A percentile compares a stretch with the other conserved stretches of the same genome.
Conservation (phyloP, 1,140 invertebrate genomes). For the Mamestra configurata region DNA sequence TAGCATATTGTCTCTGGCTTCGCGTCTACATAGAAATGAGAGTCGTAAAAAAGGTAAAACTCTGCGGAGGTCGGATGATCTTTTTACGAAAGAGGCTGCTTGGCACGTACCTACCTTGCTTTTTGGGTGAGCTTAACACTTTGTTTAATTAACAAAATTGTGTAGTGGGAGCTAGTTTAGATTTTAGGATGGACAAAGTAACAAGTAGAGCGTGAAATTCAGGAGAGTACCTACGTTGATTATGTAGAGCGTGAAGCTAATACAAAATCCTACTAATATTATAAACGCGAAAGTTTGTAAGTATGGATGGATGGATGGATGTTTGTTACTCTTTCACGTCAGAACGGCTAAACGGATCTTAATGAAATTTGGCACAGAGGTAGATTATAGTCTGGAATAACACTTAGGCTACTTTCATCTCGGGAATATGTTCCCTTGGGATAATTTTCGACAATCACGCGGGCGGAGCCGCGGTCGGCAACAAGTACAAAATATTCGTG, state of each 20-base stretch:
- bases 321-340: too few relatives aligned
- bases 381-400: too few relatives aligned
- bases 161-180: neutral
- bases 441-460: too few relatives aligned
- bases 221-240: neutral
- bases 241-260: neutral
- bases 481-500: neutral
- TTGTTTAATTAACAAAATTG: conserved; percentile 39
- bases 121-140: conserved; percentile 10
- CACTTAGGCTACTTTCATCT: too few relatives aligned
- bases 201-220: neutral
- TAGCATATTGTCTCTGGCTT: conserved; percentile 57
- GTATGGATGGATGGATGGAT: too few relatives aligned
- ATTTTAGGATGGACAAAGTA: conserved; percentile 12
- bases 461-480: too few relatives aligned
- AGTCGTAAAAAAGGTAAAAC: conserved; percentile 37
- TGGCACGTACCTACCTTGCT: neutral
- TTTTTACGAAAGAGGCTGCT: conserved; percentile 32
- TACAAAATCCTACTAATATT: too few relatives aligned
- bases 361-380: too few relatives aligned
- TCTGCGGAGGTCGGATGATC: conserved; percentile 44
- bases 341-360: too few relatives aligned
- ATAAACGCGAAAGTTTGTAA: too few relatives aligned
- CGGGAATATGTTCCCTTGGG: too few relatives aligned
- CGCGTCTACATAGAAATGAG: conserved; percentile 45